These are phyloP conservation scores for Platygyra sinensis DNA, from an alignment of 64 coral and sea anemone genomes.

Conservation along the genomic window DNA sequence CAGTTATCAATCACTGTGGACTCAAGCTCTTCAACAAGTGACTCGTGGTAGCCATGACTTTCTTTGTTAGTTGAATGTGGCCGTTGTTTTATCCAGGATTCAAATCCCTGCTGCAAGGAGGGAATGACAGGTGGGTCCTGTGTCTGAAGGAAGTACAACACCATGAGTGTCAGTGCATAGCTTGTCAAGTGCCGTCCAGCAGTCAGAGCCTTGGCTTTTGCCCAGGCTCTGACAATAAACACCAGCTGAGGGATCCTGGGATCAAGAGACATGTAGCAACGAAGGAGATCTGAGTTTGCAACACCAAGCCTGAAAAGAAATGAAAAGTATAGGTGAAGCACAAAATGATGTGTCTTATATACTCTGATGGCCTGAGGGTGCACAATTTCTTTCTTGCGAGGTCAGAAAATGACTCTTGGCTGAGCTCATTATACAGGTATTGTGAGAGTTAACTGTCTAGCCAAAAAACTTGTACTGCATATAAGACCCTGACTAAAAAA, in stretches of 20 bases:
- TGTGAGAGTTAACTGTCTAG: too few relatives aligned
- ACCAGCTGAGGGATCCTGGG: constrained; percentile 68
- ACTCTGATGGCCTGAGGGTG: too few relatives aligned
- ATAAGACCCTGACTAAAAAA: too few relatives aligned
- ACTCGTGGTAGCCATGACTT: neutral
- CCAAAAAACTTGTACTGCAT: too few relatives aligned
- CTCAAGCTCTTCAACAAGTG: neutral
- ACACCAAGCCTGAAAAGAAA: constrained; percentile 72
- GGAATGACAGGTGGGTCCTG: constrained; percentile 75
- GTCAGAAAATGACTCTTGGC: too few relatives aligned
- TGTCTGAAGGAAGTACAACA: constrained; percentile 84
- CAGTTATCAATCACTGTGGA: constrained; percentile 66
- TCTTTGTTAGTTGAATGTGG: neutral
- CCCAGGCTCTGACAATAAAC: constrained; percentile 79
- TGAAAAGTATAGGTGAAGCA: neutral
- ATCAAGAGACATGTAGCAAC: constrained; percentile 71
- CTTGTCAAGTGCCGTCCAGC: constrained; percentile 69
- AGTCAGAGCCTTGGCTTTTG: constrained; percentile 75
- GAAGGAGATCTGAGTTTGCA: constrained; percentile 71
- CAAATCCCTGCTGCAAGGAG: constrained; percentile 66
- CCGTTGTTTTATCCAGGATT: constrained; percentile 12
- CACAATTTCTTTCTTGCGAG: too few relatives aligned
- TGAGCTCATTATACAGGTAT: too few relatives aligned
- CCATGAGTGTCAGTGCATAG: constrained; percentile 88
- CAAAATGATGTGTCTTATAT: too few relatives aligned